Evolutionary conservation across 2,797 vertebrate species (phyloP), one percentile per base, ranked within the genome.

Genomic region (Hippocampus kuda): DNA sequence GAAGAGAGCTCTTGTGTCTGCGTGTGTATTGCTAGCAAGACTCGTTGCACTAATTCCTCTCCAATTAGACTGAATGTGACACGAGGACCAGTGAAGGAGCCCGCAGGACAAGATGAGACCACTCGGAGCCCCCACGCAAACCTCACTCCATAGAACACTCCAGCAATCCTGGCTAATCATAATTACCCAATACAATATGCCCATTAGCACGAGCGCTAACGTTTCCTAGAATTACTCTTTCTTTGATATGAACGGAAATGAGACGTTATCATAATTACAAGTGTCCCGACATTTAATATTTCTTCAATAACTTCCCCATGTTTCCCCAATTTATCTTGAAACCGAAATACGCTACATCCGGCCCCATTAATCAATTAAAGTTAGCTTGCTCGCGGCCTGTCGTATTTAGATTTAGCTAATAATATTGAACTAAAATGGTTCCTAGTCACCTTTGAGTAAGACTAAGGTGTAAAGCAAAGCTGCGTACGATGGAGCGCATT

Each of bases 21-120:
- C 73, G 27, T 20, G 30, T 61, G 59, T 79, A 76, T 75, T 80
- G 76, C 78, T 69, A 62, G 77, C 68, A 84, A 78, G 82, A 83
- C 84, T 79, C 78, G 83, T 88, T 83, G 84, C 88, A 83, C 78
- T 87, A 88, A 84, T 86, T 77, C 77, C 72, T 80, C 83, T 86
- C 81, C 83, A 81, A 85, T 87, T 87, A 88, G 77, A 73, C 71
- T 77, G 72, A 79, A 75, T 81, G 77, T 76, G 81, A 78, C 76
- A 84, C 62, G 77, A 89, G 83, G 80, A 84, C 78, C 79, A 81
- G 82, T 81, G 73, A 82, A 84, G 79, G 72, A 81, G 79, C 42
- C 65, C 67, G 63, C 65, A 22, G 56, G 30, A 20, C 72, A 77
- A 76, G 76, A 78, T 13, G 65, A 71, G 79, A 71, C 77, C 82